Percentiles rank a stretch among this genome's conserved stretches.
Conservation (phyloP, 2,113 vertebrate species). For the Argyrosomus japonicus region DNA sequence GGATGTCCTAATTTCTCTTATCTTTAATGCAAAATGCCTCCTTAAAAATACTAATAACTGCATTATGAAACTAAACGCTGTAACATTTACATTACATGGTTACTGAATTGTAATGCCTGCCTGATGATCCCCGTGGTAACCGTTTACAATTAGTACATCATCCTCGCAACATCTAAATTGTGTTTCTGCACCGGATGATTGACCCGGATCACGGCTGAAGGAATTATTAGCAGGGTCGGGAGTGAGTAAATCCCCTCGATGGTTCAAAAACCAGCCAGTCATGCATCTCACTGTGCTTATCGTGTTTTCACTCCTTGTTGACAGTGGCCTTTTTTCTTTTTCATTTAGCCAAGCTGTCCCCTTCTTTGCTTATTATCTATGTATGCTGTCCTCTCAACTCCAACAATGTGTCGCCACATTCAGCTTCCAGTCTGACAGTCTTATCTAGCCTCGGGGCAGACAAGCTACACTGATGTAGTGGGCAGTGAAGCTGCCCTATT, state of each 20-base stretch:
- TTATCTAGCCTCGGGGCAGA: constrained; percentile 62
- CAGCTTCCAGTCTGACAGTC: constrained; percentile 71
- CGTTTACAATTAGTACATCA: constrained; percentile 35
- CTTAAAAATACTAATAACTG: constrained; percentile 26
- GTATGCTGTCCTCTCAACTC: constrained; percentile 60
- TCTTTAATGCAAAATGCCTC: constrained; percentile 27
- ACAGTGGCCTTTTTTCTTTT: constrained; percentile 32
- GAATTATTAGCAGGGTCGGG: constrained; percentile 13
- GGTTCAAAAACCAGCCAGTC: constrained; percentile 35
- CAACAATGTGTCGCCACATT: constrained; percentile 71
- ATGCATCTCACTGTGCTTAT: constrained; percentile 28
- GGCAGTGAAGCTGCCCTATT: constrained; percentile 63
- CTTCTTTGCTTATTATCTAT: constrained; percentile 62
- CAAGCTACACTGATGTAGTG: constrained; percentile 60
- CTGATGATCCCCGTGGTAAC: constrained; percentile 51
- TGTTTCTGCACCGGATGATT: constrained; percentile 17
- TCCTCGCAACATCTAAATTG: constrained; percentile 26
- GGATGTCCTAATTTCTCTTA: constrained; percentile 21
- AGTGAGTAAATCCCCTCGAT: not conserved
- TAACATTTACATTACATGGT: constrained; percentile 38
- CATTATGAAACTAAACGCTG: constrained; percentile 34
- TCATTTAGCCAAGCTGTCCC: constrained; percentile 29
- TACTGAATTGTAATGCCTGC: constrained; percentile 14
- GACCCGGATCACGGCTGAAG: constrained; percentile 22
- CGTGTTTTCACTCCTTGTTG: constrained; percentile 41